Percentiles rank a stretch among this genome's conserved stretches.
These are phyloP conservation scores for Xestia c-nigrum DNA, from an alignment of 2,888 invertebrate species.

Conservation along the genomic window DNA sequence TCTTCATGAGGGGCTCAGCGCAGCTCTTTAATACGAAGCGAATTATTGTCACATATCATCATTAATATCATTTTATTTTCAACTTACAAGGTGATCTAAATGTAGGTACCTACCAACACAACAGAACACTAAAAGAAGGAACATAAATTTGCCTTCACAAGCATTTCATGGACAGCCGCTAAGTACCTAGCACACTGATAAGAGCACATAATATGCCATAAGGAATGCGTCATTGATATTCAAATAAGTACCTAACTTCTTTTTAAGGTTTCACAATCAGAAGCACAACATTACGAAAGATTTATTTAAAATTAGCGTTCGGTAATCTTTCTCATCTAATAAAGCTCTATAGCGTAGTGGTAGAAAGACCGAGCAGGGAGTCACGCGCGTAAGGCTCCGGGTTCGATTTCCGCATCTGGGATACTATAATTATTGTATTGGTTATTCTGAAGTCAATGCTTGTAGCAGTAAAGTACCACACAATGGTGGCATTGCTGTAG, in stretches of 20 bases:
- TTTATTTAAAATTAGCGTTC: not conserved
- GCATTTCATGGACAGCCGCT: slow-evolving; percentile 58
- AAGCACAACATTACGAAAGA: slow-evolving; percentile 11
- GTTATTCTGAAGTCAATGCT: slow-evolving; percentile 12
- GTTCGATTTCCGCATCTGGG: slow-evolving; percentile 11
- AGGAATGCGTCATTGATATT: slow-evolving; percentile 54
- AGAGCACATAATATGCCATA: slow-evolving; percentile 46
- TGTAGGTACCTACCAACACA: not conserved
- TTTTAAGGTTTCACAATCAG: slow-evolving; percentile 22
- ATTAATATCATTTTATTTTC: not conserved
- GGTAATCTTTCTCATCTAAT: not conserved
- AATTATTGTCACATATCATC: not conserved
- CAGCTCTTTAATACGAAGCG: not conserved
- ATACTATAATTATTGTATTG: slow-evolving; percentile 2
- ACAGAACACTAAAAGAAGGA: slow-evolving; percentile 3
- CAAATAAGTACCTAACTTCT: slow-evolving; percentile 26
- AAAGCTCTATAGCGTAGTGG: slow-evolving; percentile 21
- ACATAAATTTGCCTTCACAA: slow-evolving; percentile 36
- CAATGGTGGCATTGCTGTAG: slow-evolving; percentile 13
- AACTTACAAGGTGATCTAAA: slow-evolving; percentile 18
- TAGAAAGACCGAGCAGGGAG: not conserved
- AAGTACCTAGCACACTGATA: slow-evolving; percentile 59
- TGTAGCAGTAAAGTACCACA: slow-evolving; percentile 3
- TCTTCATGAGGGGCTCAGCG: not conserved
- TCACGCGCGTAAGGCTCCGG: not conserved